A percentile compares a stretch with the other conserved stretches of the same genome.
Evolutionary conservation across 1,140 invertebrate species (phyloP).

Genomic region (Rhynchophorus ferrugineus): DNA sequence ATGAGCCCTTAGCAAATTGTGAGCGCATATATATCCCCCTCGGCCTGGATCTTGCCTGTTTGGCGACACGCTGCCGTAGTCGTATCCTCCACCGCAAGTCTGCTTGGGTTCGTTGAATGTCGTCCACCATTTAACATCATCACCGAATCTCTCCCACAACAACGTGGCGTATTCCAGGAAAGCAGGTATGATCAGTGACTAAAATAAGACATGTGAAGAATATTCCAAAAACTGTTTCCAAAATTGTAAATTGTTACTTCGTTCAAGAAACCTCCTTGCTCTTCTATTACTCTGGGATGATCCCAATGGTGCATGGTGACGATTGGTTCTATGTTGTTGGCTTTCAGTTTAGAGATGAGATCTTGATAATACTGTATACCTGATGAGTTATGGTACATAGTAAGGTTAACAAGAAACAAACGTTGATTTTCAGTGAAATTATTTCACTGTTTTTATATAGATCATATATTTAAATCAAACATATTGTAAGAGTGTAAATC

Average conservation of each 20-base stretch:
- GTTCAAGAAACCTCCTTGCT: constrained; percentile 26
- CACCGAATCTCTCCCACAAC: constrained; percentile 50
- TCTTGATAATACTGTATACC: constrained; percentile 52
- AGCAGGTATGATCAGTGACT: constrained; percentile 42
- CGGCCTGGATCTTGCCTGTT: constrained; percentile 27
- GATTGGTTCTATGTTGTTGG: constrained; percentile 50
- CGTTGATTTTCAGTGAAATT: too few species aligned
- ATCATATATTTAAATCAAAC: too few species aligned
- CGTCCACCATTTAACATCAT: constrained; percentile 56
- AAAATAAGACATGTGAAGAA: too few species aligned
- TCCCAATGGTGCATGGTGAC: constrained; percentile 68
- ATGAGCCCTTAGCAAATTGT: constrained; percentile 30
- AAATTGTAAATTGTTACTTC: not conserved
- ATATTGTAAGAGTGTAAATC: too few species aligned
- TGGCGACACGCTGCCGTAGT: constrained; percentile 20
- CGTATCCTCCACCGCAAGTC: constrained; percentile 42
- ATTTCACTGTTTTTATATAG: too few species aligned
- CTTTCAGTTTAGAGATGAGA: constrained; percentile 48
- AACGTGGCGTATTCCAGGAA: constrained; percentile 54
- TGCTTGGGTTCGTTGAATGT: constrained; percentile 68
- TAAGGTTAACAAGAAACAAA: too few species aligned
- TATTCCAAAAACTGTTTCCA: not conserved
- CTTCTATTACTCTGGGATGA: constrained; percentile 54
- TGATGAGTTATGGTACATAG: too few species aligned
- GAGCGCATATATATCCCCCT: constrained; percentile 30